Percentiles rank a stretch among this genome's conserved stretches.
These are phyloP conservation scores for Ligdia adustata DNA, from an alignment of 2,888 invertebrate genomes.

Conservation along the genomic window DNA sequence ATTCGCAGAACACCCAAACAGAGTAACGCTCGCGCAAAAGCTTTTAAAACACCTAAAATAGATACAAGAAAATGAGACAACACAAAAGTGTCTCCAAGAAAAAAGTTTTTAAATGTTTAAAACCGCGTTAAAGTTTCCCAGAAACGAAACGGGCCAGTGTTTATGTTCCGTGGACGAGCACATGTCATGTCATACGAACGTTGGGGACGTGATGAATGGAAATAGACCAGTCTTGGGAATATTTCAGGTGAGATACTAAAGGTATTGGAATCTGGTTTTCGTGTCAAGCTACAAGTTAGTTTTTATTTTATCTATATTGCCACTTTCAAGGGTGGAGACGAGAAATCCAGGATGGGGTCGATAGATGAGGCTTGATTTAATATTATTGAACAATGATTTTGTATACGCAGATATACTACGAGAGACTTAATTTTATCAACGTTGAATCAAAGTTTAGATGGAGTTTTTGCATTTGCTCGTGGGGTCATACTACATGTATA, in stretches of 20 bases:
- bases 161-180: conserved; percentile 63
- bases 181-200: conserved; percentile 76
- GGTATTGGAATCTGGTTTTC: too few relatives aligned
- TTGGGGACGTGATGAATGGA: conserved; percentile 15
- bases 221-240: conserved; percentile 22
- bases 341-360: too few relatives aligned
- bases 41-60: conserved; percentile 43
- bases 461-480: too few relatives aligned
- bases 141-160: conserved; percentile 75
- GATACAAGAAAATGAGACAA: conserved; percentile 50
- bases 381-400: too few relatives aligned
- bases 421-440: too few relatives aligned
- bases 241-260: conserved; percentile 24
- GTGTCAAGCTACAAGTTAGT: too few relatives aligned
- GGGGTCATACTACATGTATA: too few relatives aligned
- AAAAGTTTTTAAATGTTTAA: conserved; percentile 62
- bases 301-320: too few relatives aligned
- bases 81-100: conserved; percentile 68
- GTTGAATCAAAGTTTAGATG: too few relatives aligned
- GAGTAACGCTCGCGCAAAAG: conserved; percentile 28
- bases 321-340: too few relatives aligned
- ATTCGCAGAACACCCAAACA: conserved; percentile 28
- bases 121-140: conserved; percentile 74
- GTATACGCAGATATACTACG: too few relatives aligned
- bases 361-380: too few relatives aligned